A percentile compares a stretch with the other conserved stretches of the same genome.
Conservation (phyloP, 2,888 invertebrate species). For the Sylvicola cinctus region DNA sequence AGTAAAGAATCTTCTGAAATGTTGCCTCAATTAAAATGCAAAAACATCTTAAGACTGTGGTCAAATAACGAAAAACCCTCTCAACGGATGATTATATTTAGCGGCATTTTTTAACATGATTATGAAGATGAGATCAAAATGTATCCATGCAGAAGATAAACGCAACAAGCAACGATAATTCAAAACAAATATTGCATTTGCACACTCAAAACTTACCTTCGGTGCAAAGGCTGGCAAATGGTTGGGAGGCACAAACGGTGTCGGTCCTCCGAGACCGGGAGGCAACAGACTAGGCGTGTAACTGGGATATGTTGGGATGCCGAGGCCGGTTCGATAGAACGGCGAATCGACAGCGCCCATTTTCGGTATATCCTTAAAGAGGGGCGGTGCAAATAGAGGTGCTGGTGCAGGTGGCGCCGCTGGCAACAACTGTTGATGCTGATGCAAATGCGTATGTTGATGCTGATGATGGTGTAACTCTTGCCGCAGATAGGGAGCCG, state of each 20-base stretch:
- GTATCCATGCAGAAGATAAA: too few species aligned
- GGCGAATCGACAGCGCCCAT: constrained; percentile 57
- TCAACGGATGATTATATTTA: too few species aligned
- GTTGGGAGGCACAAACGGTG: constrained; percentile 76
- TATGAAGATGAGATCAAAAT: too few species aligned
- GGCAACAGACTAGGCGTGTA: constrained; percentile 60
- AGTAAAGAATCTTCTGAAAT: too few species aligned
- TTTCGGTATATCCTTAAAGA: constrained; percentile 80
- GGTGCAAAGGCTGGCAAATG: constrained; percentile 73
- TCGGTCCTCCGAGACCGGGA: constrained; percentile 51
- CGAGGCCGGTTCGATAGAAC: constrained; percentile 49
- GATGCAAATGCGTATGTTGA: constrained; percentile 80
- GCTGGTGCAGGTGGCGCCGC: constrained; percentile 34
- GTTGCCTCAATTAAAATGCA: too few species aligned
- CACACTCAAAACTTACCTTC: constrained; percentile 62
- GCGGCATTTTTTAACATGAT: too few species aligned
- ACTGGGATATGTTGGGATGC: constrained; percentile 58
- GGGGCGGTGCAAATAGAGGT: constrained; percentile 34
- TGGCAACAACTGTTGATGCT: constrained; percentile 51
- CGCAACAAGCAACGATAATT: too few species aligned
- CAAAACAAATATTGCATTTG: too few species aligned
- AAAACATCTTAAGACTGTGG: too few species aligned
- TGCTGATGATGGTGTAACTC: constrained; percentile 89
- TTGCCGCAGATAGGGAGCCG: constrained; percentile 43
- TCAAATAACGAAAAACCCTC: too few species aligned